Percentiles rank a stretch among this genome's conserved stretches.
phyloP scores from a whole-genome alignment of 1,140 invertebrate species.

The Asobara japonica region DNA sequence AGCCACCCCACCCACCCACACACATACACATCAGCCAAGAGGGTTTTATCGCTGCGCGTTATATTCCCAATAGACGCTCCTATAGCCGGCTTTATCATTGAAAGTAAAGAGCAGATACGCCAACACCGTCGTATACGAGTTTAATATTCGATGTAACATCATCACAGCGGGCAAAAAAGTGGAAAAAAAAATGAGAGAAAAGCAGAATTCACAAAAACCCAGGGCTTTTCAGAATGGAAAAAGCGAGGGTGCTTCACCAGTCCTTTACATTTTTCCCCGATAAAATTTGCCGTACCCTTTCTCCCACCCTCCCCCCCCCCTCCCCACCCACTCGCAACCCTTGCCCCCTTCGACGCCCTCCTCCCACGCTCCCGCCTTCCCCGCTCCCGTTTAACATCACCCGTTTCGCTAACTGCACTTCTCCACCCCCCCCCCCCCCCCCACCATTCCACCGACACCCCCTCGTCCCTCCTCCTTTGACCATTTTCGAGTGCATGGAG shows the following conservation, averaged over 20 bases:
- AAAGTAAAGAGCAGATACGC: not conserved
- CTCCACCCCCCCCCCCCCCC: too few species aligned
- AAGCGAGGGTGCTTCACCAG: not conserved
- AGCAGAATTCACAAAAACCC: not conserved
- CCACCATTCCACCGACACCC: too few species aligned
- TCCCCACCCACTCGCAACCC: too few species aligned
- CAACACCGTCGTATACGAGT: constrained; percentile 1
- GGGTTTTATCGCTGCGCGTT: constrained; percentile 12
- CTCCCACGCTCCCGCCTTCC: too few species aligned
- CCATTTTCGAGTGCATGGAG: not conserved
- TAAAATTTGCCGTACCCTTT: not conserved
- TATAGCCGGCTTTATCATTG: not conserved
- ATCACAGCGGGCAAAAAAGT: not conserved
- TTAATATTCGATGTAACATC: constrained; percentile 7
- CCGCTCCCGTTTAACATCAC: too few species aligned
- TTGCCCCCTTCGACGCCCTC: too few species aligned
- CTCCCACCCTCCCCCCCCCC: too few species aligned
- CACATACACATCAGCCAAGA: constrained; percentile 11
- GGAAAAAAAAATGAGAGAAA: not conserved
- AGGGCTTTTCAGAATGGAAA: not conserved
- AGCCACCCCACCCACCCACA: not conserved
- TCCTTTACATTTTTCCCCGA: not conserved
- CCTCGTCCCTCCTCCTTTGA: not conserved
- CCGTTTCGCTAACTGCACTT: too few species aligned
- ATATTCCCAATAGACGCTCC: constrained; percentile 12